phyloP scores from a whole-genome alignment of 2,113 vertebrate genomes.

The Channa maculata region DNA sequence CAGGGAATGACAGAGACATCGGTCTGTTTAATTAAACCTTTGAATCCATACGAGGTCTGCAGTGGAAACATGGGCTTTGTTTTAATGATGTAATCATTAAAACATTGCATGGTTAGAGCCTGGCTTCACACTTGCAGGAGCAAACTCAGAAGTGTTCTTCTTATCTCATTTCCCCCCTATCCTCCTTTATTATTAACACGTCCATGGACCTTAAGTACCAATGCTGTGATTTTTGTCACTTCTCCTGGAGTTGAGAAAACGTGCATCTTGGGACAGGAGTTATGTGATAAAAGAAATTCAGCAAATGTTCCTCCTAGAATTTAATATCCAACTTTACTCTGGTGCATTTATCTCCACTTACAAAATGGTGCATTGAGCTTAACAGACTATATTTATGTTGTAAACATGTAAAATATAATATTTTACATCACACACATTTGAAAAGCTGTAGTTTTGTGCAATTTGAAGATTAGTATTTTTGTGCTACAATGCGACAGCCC shows the following conservation, averaged over 20 bases:
- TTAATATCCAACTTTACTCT: constrained; percentile 27
- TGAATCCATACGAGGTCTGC: constrained; percentile 23
- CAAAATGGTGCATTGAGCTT: constrained; percentile 30
- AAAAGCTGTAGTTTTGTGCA: constrained; percentile 45
- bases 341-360: constrained; percentile 18
- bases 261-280: constrained; percentile 23
- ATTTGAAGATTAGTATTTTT: constrained; percentile 47
- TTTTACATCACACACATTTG: constrained; percentile 52
- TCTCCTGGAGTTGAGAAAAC: constrained; percentile 34
- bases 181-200: constrained; percentile 23
- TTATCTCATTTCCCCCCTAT: constrained; percentile 4
- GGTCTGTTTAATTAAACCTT: constrained; percentile 51
- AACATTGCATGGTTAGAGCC: neutral
- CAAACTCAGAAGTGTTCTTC: constrained; percentile 29
- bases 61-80: constrained; percentile 28
- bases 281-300: constrained; percentile 15
- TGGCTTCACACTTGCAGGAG: constrained; percentile 6
- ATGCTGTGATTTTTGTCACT: constrained; percentile 23
- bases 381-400: constrained; percentile 64
- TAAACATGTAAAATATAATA: constrained; percentile 65
- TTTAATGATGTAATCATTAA: constrained; percentile 38
- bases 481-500: constrained; percentile 37
- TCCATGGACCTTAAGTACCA: constrained; percentile 28
- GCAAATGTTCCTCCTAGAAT: constrained; percentile 8
- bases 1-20: constrained; percentile 16